phyloP scores from a whole-genome alignment of 2,113 vertebrate species.

The Notarius quadriscutis region DNA sequence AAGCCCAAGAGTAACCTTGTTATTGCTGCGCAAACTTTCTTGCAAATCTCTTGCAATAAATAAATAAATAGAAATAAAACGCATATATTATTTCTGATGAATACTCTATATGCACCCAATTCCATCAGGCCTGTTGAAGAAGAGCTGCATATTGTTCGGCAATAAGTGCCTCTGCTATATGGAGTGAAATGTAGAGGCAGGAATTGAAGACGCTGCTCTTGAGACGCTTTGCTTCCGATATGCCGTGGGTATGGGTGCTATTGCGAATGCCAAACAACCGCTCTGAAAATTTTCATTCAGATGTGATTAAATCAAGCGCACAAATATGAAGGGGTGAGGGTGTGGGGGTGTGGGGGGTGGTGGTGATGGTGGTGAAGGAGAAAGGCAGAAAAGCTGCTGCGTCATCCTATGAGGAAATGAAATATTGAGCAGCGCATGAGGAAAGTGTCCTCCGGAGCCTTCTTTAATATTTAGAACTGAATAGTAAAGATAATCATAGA shows the following conservation, averaged over 20 bases:
- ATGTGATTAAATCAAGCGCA: constrained; percentile 48
- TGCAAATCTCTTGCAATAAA: background rate
- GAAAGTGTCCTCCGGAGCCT: constrained; percentile 1
- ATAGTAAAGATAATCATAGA: constrained; percentile 35
- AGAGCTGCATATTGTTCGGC: constrained; percentile 33
- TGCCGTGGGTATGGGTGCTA: constrained; percentile 28
- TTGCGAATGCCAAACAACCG: constrained; percentile 46
- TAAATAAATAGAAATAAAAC: constrained; percentile 10
- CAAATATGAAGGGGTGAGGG: constrained; percentile 31
- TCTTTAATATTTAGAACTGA: constrained; percentile 41
- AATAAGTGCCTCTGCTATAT: constrained; percentile 30
- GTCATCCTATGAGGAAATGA: constrained; percentile 47
- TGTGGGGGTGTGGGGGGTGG: background rate
- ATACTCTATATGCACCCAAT: background rate
- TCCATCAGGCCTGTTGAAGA: constrained; percentile 35
- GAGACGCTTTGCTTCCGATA: constrained; percentile 39
- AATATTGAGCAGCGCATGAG: constrained; percentile 35
- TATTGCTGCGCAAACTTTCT: background rate
- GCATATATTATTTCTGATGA: constrained; percentile 33
- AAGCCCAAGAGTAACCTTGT: background rate
- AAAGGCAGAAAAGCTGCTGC: constrained; percentile 35
- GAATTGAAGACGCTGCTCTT: constrained; percentile 39
- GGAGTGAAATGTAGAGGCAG: constrained; percentile 28
- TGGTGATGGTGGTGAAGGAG: background rate
- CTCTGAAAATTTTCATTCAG: constrained; percentile 48